Evolutionary conservation across 2,888 invertebrate species (phyloP), one percentile per base, ranked within the genome.

Genomic region (Drosophila anceps): DNA sequence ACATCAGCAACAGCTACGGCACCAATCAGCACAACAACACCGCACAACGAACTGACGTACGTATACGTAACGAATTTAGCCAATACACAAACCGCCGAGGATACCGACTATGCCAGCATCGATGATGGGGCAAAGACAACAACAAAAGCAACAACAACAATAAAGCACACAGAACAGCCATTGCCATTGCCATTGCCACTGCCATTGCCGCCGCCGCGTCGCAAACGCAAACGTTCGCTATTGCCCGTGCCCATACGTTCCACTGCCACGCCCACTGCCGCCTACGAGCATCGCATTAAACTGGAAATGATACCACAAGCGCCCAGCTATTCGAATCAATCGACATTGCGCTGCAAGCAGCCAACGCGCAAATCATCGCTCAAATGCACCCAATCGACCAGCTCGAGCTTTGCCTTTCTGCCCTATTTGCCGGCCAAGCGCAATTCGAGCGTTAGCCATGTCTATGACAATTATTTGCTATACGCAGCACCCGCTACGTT

Each of bases 31-130:
- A 53, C 65, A 68, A 44, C 76, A 58, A 27, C 79, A 63, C 65
- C 82, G 73, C 85, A 89, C 85, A 84, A 89, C 88, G 85, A 85
- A 83, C 89, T 90, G 92, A 93, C 92, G 93, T 93, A 93, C 92
- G 93, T 93, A 93, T 93, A 90, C 91, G 92, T 92, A 90, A 91
- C 85, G 88, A 90, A 89, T 88, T 90, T 91, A 91, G 82, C 77
- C 69, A 81, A 82, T 81, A 83, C 73, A 79, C 78, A 84, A 84
- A 84, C 66, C 84, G 55, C 20, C 31, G 69, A 66, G 68, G 69
- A 79, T 35, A 69, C 73, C 13, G 80, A 81, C 44, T 88, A 85
- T 63, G 81, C 76, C 65, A 90, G 81, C 72, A 90, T 85, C 27
- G 89, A 84, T 37, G 88, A 85, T 59, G 44, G 51, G 12, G 37